Base-by-base conservation (phyloP, 2,113 vertebrate genomes). In the Aplodontia rufa region DNA sequence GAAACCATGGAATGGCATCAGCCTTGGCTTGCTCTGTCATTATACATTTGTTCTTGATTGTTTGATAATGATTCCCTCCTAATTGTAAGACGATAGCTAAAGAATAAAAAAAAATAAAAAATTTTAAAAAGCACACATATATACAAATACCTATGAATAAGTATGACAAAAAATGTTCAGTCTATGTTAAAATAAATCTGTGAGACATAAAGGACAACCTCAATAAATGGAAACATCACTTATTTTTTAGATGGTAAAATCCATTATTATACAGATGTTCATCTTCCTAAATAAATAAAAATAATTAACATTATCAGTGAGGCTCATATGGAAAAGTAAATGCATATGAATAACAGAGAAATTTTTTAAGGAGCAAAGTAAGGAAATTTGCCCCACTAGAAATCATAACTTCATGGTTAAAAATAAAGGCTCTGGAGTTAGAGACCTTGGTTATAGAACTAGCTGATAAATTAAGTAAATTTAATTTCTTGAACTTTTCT, bases 161-260 rank as follows among this genome's bases (percentile, higher is more conserved):
- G 8, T 60, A 3, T 71, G 62, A 89, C 12, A 49, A 82, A 72
- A 80, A 80, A 62, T 42, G 8, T 47, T 88, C 30, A 8, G 32
- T 92, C 47, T 85, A 37, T 90, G 19, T 74, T 60, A 80, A 90
- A 79, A 89, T 78, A 64, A 89, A 93, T 71, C 37, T 68, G 53
- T 55, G 24, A 37, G 10, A 55, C 64, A 93, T 64, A 93, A 89
- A 76, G 60, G 32, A 64, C 60, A 55, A 87, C 14, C 68, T 92
- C 49, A 87, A 79, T 37, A 79, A 95, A 62, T 47, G 37, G 37
- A 90, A 89, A 55, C 26, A 71, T 35, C 20, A 22, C 60, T 68
- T 88, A 78, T 69, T 51, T 51, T 92, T 95, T 78, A 62, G 84
- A 60, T 42, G 40, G 16, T 81, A 88, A 76, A n/a, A 86, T 45